These are phyloP conservation scores for Mormoops blainvillei DNA, from an alignment of 2,113 vertebrate genomes.

Conservation along the genomic window DNA sequence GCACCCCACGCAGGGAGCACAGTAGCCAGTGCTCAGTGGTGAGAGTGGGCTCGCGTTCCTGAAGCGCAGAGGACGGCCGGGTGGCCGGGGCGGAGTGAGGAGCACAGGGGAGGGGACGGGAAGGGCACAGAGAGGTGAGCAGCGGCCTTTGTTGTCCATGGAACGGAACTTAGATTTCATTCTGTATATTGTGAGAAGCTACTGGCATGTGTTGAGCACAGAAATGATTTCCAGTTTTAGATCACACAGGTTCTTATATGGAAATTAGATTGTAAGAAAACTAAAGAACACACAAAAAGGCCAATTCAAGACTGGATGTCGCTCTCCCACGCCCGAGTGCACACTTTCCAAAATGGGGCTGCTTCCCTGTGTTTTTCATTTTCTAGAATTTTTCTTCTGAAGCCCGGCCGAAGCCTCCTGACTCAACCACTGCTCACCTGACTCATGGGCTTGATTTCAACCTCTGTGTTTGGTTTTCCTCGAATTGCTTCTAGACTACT, in stretches of 20 bases:
- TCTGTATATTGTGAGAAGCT: background rate
- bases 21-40: background rate
- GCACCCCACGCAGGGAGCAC: background rate
- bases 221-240: background rate
- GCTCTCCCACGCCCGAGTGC: background rate
- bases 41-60: background rate
- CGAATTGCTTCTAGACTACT: background rate
- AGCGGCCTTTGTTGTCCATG: background rate
- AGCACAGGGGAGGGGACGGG: background rate
- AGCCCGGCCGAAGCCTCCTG: background rate
- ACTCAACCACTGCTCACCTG: background rate
- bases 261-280: background rate
- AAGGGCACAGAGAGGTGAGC: background rate
- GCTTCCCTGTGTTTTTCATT: background rate
- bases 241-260: background rate
- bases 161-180: background rate
- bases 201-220: background rate
- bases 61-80: background rate
- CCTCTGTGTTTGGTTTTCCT: background rate
- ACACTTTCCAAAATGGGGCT: background rate
- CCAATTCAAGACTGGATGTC: background rate
- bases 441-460: background rate
- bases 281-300: background rate
- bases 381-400: background rate
- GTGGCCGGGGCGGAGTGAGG: background rate